Conservation (phyloP, 1,140 invertebrate species). For the Bombus pyrosoma region DNA sequence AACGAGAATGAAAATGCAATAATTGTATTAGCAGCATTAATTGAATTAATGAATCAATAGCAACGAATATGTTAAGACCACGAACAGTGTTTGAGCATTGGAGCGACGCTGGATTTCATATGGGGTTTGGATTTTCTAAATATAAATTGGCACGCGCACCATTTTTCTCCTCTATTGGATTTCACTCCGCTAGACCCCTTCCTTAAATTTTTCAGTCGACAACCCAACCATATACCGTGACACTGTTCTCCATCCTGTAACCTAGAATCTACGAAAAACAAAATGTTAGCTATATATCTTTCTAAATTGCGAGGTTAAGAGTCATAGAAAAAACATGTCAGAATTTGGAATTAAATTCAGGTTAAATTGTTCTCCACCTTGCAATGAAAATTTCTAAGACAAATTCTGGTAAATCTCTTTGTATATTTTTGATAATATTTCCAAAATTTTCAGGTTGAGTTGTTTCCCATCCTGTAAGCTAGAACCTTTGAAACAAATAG, state of each 20-base stretch:
- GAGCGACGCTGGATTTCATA: neutral
- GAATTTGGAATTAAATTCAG: too few relatives aligned
- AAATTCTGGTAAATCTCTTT: too few relatives aligned
- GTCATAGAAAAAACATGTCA: too few relatives aligned
- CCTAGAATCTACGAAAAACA: neutral
- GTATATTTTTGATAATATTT: too few relatives aligned
- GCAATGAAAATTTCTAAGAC: neutral
- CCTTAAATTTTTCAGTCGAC: neutral
- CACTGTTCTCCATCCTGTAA: neutral
- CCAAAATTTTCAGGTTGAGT: too few relatives aligned
- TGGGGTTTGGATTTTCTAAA: conserved; percentile 38
- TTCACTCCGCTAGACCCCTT: neutral
- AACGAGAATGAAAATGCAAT: neutral
- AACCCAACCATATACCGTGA: neutral
- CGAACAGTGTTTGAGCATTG: neutral
- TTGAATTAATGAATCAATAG: neutral
- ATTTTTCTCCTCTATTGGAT: conserved; percentile 16
- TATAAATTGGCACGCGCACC: conserved; percentile 27
- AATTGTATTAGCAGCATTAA: neutral
- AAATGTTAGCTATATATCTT: neutral
- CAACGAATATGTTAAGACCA: neutral
- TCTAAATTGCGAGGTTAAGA: neutral
- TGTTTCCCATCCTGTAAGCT: too few relatives aligned
- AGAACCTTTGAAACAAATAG: too few relatives aligned
- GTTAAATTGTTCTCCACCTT: neutral